phyloP scores from a whole-genome alignment of 2,797 vertebrate species.

The Thripadectes ignobilis region DNA sequence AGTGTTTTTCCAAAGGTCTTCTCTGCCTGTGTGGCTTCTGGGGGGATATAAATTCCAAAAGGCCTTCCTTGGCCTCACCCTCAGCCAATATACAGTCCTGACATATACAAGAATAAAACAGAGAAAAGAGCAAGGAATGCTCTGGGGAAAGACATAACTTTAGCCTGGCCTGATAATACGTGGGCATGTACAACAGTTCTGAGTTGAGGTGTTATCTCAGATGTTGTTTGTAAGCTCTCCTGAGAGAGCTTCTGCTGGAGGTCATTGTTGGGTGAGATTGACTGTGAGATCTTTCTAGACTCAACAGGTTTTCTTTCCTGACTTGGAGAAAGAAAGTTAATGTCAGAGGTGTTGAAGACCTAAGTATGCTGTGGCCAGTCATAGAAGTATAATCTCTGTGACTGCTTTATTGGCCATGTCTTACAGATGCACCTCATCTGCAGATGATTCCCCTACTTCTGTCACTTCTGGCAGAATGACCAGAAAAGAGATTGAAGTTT shows the following conservation, averaged over 20 bases:
- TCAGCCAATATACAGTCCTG: background rate
- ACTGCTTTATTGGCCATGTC: background rate
- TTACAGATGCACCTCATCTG: background rate
- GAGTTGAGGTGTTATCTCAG: background rate
- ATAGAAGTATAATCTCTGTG: background rate
- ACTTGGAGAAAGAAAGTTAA: background rate
- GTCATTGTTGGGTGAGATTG: background rate
- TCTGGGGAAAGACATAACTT: background rate
- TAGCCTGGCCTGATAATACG: background rate
- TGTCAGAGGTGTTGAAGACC: background rate
- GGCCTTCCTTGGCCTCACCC: background rate
- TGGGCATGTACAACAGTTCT: background rate
- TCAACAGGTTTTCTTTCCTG: background rate
- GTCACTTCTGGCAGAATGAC: background rate
- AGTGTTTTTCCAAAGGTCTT: background rate
- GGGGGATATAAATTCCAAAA: background rate
- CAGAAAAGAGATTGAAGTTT: slow-evolving; percentile 17
- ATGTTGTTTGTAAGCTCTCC: background rate
- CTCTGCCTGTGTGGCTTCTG: background rate
- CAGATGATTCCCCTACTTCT: background rate
- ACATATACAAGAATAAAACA: background rate
- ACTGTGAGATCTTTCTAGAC: background rate
- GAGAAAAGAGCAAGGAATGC: background rate
- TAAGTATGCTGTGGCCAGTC: background rate
- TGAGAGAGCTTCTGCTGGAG: background rate